Evolutionary conservation across 2,888 invertebrate genomes (phyloP).

Genomic region (Ophion ellenae): DNA sequence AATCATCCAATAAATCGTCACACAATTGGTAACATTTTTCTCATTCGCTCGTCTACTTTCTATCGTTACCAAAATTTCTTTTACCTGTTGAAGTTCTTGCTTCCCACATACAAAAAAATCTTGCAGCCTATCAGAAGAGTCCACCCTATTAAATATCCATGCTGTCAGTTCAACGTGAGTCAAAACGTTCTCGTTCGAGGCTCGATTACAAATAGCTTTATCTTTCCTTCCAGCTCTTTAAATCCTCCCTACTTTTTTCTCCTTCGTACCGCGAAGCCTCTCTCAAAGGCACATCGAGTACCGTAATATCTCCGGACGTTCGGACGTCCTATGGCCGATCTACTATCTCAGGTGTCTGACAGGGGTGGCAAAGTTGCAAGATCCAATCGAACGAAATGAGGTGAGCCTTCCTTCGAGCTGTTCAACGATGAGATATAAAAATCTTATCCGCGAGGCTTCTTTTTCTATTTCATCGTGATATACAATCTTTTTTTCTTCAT

Average conservation of each 20-base stretch:
- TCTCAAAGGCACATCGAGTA: slow-evolving; percentile 21
- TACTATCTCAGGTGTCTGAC: slow-evolving; percentile 15
- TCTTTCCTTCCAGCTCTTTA: not conserved
- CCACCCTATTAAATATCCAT: not conserved
- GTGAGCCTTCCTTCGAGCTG: slow-evolving; percentile 22
- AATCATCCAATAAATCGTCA: too few relatives aligned
- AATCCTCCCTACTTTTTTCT: not conserved
- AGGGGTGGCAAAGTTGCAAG: slow-evolving; percentile 2
- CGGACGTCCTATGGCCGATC: not conserved
- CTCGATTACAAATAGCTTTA: not conserved
- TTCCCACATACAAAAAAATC: not conserved
- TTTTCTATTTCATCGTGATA: slow-evolving; percentile 1
- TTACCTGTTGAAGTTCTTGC: not conserved
- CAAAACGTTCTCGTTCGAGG: not conserved
- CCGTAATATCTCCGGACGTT: slow-evolving; percentile 42
- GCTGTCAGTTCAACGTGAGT: not conserved
- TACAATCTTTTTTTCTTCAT: slow-evolving; percentile 1
- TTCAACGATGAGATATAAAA: slow-evolving; percentile 49
- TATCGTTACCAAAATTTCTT: not conserved
- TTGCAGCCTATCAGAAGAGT: not conserved
- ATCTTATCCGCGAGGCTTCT: slow-evolving; percentile 23
- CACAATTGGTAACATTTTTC: too few relatives aligned
- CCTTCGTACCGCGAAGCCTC: slow-evolving; percentile 35
- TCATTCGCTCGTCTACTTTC: too few relatives aligned
- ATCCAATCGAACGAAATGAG: slow-evolving; percentile 53